Percentiles rank a stretch among this genome's conserved stretches.
phyloP scores from a whole-genome alignment of 2,113 vertebrate genomes.

The Eretmochelys imbricata region DNA sequence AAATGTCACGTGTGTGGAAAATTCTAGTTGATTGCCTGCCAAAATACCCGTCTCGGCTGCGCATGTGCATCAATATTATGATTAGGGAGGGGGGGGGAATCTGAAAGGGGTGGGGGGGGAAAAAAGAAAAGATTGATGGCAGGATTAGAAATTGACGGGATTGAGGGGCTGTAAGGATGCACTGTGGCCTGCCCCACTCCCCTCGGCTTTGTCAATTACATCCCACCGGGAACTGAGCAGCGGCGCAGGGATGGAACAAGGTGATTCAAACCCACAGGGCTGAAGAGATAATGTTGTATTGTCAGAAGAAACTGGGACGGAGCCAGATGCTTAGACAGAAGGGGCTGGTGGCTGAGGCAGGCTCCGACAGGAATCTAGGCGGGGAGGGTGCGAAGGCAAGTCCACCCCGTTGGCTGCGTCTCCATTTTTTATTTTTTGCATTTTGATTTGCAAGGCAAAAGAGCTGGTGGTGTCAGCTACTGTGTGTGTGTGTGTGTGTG shows the following conservation, averaged over 20 bases:
- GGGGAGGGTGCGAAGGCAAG: neutral
- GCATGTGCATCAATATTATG: slow-evolving; percentile 34
- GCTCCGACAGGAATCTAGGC: neutral
- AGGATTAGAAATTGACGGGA: slow-evolving; percentile 28
- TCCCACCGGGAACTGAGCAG: slow-evolving; percentile 5
- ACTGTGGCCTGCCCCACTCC: neutral
- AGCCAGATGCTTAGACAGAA: neutral
- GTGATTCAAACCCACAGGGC: slow-evolving; percentile 9
- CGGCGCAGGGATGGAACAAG: slow-evolving; percentile 13
- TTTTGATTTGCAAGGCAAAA: neutral
- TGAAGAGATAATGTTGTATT: slow-evolving; percentile 25
- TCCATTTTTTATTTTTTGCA: neutral
- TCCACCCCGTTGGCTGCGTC: neutral
- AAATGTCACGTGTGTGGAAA: slow-evolving; percentile 45
- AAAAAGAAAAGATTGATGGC: slow-evolving; percentile 23
- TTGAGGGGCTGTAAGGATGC: slow-evolving; percentile 1
- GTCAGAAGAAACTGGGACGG: neutral
- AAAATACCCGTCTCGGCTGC: slow-evolving; percentile 5
- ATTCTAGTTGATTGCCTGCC: slow-evolving; percentile 48
- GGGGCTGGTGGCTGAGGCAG: neutral
- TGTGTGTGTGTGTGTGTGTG: neutral
- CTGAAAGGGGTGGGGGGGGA: neutral
- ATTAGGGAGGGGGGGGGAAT: neutral
- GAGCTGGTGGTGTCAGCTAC: neutral
- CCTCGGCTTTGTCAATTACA: slow-evolving; percentile 16